These are phyloP conservation scores for Actenoides hombroni DNA, from an alignment of 2,113 vertebrate species.

Conservation along the genomic window DNA sequence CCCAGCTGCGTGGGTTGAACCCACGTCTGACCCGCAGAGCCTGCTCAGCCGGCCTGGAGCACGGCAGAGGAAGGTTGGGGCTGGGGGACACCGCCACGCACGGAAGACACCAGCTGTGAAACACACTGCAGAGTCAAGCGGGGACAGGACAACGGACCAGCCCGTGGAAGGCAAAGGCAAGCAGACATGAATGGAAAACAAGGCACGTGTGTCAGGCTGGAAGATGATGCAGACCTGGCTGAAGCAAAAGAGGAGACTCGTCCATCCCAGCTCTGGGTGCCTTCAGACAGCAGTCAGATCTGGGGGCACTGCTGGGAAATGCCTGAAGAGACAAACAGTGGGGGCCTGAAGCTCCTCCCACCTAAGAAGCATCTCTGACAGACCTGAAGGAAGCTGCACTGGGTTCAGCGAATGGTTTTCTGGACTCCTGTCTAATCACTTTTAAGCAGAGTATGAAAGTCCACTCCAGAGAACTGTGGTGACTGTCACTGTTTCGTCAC, in stretches of 20 bases:
- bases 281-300: not conserved
- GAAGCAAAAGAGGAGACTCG: not conserved
- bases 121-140: fast-evolving
- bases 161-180: not conserved
- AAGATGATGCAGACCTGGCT: not conserved
- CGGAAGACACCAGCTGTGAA: not conserved
- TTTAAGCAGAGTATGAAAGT: not conserved
- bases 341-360: not conserved
- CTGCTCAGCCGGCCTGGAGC: not conserved
- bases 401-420: not conserved
- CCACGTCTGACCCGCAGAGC: not conserved
- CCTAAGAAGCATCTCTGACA: not conserved
- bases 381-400: not conserved
- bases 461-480: not conserved
- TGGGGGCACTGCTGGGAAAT: not conserved
- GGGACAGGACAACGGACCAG: not conserved
- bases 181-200: not conserved
- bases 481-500: not conserved
- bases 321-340: not conserved
- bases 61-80: not conserved
- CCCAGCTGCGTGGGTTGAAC: fast-evolving
- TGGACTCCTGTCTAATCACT: not conserved
- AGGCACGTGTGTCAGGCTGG: not conserved
- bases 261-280: not conserved
- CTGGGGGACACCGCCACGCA: not conserved